phyloP scores from a whole-genome alignment of 2,797 vertebrate species.

The Ispidina picta region DNA sequence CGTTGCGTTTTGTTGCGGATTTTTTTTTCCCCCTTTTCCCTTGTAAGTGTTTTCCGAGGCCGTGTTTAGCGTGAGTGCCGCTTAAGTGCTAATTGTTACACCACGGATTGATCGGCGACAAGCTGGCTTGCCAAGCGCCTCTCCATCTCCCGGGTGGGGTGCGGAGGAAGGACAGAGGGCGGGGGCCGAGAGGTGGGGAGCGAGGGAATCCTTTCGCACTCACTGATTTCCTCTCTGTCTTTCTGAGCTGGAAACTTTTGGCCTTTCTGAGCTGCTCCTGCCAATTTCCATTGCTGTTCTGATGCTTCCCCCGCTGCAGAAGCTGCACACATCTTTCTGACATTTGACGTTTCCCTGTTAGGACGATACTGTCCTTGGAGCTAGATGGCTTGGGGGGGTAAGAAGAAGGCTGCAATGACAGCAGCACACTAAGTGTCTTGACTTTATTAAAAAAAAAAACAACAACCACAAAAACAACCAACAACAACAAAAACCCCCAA shows the following conservation, averaged over 20 bases:
- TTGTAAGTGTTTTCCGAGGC: conserved; percentile 78
- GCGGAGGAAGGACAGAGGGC: conserved; percentile 58
- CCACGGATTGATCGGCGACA: conserved; percentile 83
- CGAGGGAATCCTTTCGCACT: conserved; percentile 74
- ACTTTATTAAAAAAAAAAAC: background rate
- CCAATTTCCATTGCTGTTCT: conserved; percentile 17
- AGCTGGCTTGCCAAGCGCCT: conserved; percentile 81
- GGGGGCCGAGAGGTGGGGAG: conserved; percentile 23
- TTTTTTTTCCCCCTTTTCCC: background rate
- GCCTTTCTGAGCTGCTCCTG: background rate
- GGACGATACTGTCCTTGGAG: background rate
- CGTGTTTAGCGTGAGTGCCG: conserved; percentile 80
- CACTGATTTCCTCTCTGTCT: conserved; percentile 52
- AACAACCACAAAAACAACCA: background rate
- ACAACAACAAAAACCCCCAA: background rate
- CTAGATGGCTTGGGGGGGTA: background rate
- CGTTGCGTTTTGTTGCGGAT: background rate
- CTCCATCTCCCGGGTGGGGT: conserved; percentile 48
- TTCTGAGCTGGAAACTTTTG: conserved; percentile 32
- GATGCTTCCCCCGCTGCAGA: background rate
- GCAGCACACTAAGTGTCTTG: background rate
- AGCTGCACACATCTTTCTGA: background rate
- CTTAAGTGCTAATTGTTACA: conserved; percentile 86
- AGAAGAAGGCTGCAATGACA: background rate
- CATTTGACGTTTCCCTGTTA: background rate